Percentiles rank a stretch among this genome's conserved stretches.
phyloP scores from a whole-genome alignment of 2,888 invertebrate genomes.

The Macrophya annulata region DNA sequence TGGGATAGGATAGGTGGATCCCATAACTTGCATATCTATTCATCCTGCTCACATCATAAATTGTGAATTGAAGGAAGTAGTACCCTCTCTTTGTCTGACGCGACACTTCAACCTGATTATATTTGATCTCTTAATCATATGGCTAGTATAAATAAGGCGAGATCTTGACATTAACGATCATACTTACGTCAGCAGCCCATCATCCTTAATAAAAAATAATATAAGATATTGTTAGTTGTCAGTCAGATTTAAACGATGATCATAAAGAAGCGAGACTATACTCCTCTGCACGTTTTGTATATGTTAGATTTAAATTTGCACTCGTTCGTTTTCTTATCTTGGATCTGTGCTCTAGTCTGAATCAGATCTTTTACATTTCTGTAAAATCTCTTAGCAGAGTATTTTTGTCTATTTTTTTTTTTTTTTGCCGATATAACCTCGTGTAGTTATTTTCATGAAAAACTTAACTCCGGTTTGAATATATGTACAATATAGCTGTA shows the following conservation, averaged over 20 bases:
- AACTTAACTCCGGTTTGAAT: conserved; percentile 8
- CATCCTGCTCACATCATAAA: conserved; percentile 26
- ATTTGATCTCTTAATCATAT: conserved; percentile 29
- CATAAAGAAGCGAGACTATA: neutral
- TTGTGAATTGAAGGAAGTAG: neutral
- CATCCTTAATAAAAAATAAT: neutral
- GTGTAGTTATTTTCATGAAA: conserved; percentile 16
- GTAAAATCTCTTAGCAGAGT: neutral
- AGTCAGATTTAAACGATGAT: conserved; percentile 4
- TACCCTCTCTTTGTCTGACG: neutral
- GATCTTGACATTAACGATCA: conserved; percentile 32
- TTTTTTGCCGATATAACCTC: neutral
- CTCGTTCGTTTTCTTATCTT: neutral
- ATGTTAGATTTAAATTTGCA: neutral
- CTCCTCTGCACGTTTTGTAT: neutral
- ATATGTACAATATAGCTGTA: neutral
- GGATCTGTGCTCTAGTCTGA: neutral
- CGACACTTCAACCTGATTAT: conserved; percentile 35
- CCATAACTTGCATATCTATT: conserved; percentile 7
- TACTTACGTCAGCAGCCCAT: neutral
- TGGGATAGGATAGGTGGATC: neutral
- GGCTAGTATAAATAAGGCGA: neutral
- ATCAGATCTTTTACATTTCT: neutral
- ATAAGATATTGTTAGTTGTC: neutral
- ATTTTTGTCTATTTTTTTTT: too few relatives aligned